Conservation (phyloP, 1,140 invertebrate species). For the Bombyx mori region ASM3026992v2 NC_085107.1:6844001-6844500, state of each 20-base stretch:
- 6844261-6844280: not conserved
- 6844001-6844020: no score
- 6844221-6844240: conserved; percentile 81
- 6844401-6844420: no score
- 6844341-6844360: not conserved
- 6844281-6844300: no score
- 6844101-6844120: not conserved
- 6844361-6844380: not conserved
- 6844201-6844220: conserved; percentile 91
- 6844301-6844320: no score
- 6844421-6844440: no score
- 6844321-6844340: not conserved
- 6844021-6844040: no score
- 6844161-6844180: conserved; percentile 91
- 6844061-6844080: no score
- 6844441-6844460: not conserved
- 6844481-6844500: conserved; percentile 74
- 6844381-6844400: no score
- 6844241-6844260: conserved; percentile 28
- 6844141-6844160: conserved; percentile 85
- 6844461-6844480: not conserved
- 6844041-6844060: no score
- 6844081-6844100: no score
- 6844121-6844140: conserved; percentile 75
- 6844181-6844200: conserved; percentile 91